Evolutionary conservation across 2,888 invertebrate genomes (phyloP).

Genomic region (Zygaena filipendulae): DNA sequence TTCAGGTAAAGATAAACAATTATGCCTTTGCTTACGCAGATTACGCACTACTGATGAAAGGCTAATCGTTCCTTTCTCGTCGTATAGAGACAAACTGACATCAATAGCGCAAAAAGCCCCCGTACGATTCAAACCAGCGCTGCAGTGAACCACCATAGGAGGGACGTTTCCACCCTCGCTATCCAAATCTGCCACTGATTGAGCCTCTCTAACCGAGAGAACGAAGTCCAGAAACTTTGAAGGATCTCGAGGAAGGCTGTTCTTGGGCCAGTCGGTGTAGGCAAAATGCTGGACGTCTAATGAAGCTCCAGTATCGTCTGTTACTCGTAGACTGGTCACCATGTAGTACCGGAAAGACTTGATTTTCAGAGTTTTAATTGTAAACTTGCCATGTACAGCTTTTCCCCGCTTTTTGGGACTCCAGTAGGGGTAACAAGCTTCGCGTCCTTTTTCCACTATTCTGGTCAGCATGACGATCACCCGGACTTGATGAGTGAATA

Average conservation of each 20-base stretch:
- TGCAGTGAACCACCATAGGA: slow-evolving; percentile 6
- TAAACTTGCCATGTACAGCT: slow-evolving; percentile 6
- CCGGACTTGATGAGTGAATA: slow-evolving; percentile 5
- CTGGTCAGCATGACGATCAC: slow-evolving; percentile 6
- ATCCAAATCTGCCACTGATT: slow-evolving; percentile 4
- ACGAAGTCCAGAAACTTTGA: slow-evolving; percentile 6
- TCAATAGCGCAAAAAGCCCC: slow-evolving; percentile 9
- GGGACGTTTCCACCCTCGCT: slow-evolving; percentile 3
- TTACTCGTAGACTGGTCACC: slow-evolving; percentile 5
- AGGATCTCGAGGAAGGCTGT: slow-evolving; percentile 6
- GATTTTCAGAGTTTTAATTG: slow-evolving; percentile 3
- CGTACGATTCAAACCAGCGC: slow-evolving; percentile 6
- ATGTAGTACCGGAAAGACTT: slow-evolving; percentile 6
- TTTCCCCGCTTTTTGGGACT: slow-evolving; percentile 3
- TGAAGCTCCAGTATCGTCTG: no score
- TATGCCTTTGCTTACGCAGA: slow-evolving; percentile 4
- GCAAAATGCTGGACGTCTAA: slow-evolving; percentile 1
- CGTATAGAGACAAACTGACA: slow-evolving; percentile 5
- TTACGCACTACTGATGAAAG: slow-evolving; percentile 6
- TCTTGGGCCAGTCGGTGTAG: slow-evolving; percentile 6
- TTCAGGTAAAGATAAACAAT: slow-evolving; percentile 8
- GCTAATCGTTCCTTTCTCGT: slow-evolving; percentile 8
- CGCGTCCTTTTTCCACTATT: slow-evolving; percentile 6
- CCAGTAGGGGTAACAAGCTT: slow-evolving; percentile 10
- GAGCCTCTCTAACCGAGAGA: slow-evolving; percentile 7